These are phyloP conservation scores for Drosophila quasianomalipes DNA, from an alignment of 2,888 invertebrate species.

Conservation along the genomic window DNA sequence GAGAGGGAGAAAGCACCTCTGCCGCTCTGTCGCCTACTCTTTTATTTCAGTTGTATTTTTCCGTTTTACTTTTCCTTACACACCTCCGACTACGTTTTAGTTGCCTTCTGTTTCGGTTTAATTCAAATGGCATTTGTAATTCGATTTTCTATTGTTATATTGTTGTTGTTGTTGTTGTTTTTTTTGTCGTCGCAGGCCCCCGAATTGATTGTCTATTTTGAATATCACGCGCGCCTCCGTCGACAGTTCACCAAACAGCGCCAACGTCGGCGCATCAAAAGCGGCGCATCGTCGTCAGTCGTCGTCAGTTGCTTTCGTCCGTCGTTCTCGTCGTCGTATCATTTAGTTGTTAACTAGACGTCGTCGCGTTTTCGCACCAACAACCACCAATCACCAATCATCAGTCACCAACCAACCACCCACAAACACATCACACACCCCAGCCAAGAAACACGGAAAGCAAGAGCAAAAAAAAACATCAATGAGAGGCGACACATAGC, in stretches of 20 bases:
- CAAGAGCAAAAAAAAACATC: conserved; percentile 4
- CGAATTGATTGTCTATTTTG: conserved; percentile 79
- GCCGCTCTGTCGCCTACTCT: conserved; percentile 28
- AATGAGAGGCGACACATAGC: background rate
- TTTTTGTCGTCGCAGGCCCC: conserved; percentile 75
- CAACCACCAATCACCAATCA: conserved; percentile 3
- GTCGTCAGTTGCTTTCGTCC: conserved; percentile 34
- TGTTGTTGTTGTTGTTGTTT: conserved; percentile 59
- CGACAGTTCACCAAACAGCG: conserved; percentile 60
- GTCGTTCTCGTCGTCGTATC: conserved; percentile 52
- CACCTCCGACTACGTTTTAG: conserved; percentile 17
- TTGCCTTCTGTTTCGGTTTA: conserved; percentile 51
- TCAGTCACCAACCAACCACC: conserved; percentile 7
- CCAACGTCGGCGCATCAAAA: conserved; percentile 60
- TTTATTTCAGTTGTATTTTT: conserved; percentile 30
- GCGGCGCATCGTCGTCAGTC: conserved; percentile 14
- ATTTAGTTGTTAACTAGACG: conserved; percentile 76
- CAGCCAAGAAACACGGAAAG: conserved; percentile 21
- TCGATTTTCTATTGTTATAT: conserved; percentile 72
- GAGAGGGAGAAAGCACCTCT: conserved; percentile 6
- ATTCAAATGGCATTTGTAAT: conserved; percentile 76
- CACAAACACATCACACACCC: conserved; percentile 5
- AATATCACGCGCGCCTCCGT: conserved; percentile 68
- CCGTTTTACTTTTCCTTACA: conserved; percentile 29
- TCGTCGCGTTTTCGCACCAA: conserved; percentile 49